Evolutionary conservation across 2,113 vertebrate species (phyloP).

Genomic region (Corydoras sp.): DNA sequence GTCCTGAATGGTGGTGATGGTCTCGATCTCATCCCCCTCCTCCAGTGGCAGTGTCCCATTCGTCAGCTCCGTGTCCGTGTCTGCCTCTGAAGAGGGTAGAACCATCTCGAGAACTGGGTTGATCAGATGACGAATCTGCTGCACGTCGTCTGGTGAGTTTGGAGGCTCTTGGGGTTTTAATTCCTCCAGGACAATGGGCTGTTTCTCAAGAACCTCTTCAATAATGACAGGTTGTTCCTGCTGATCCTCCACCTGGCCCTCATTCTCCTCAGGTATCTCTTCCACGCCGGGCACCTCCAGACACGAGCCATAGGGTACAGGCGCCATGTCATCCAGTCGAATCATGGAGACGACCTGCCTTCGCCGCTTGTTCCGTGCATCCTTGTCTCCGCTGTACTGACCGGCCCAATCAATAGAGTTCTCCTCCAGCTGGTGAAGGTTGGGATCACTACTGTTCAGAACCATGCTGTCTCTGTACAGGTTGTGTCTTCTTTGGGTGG

Average conservation of each 20-base stretch:
- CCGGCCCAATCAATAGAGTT: conserved; percentile 77
- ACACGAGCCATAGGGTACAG: conserved; percentile 65
- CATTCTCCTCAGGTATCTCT: conserved; percentile 61
- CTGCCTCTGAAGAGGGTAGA: not conserved
- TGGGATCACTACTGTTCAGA: conserved; percentile 87
- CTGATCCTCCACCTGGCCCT: conserved; percentile 21
- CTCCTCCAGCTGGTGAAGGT: conserved; percentile 82
- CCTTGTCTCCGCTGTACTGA: conserved; percentile 52
- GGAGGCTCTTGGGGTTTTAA: not conserved
- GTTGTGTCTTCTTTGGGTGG: conserved; percentile 88
- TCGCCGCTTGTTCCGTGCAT: conserved; percentile 33
- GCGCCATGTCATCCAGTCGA: conserved; percentile 70
- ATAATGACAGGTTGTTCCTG: fast-evolving
- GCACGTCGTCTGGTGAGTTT: conserved; percentile 61
- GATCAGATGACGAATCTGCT: conserved; percentile 67
- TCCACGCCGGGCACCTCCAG: conserved; percentile 67
- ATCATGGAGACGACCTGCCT: conserved; percentile 90
- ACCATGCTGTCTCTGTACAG: conserved; percentile 92
- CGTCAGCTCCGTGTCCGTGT: not conserved
- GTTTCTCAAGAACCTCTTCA: conserved; percentile 4
- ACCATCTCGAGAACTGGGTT: conserved; percentile 56
- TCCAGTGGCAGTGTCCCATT: conserved; percentile 51
- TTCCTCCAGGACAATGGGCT: not conserved
- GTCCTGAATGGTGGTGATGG: conserved; percentile 41
- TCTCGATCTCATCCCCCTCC: conserved; percentile 45